Base-by-base conservation (phyloP, 2,888 invertebrate genomes). In the Acleris sparsana region DNA sequence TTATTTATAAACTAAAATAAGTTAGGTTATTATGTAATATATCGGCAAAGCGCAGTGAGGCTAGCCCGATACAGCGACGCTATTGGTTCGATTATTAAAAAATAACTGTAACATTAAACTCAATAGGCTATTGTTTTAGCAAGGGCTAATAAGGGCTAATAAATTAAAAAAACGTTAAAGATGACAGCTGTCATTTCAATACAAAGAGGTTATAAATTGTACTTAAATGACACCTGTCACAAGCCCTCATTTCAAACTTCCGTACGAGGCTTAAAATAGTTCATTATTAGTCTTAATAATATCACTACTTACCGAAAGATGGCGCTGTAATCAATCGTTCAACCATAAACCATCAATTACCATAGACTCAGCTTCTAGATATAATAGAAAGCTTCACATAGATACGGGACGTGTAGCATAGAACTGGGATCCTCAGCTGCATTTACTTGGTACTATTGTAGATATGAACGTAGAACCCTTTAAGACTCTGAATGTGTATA, bases 1-100 rank as follows among this genome's bases (percentile, higher is more conserved):
- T 92, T 86, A 92, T 92, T 91, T 92, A 91, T 92, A 89, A 87
- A 80, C 81, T 86, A 85, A 82, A 80, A 78, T 89, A 88, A 89
- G 88, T 22, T 66, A 66, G 66, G 48, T 57, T 66, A 66, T 67
- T 58, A 62, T 67, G 63, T 67, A 67, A 62, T 53, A 58, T 61
- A 62, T 48, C 56, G 58, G 63, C 67, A 66, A 63, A 53, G 55
- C 6, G 52, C 60, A 48, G 51, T 39, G 43, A 63, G 58, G 57
- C 61, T 67, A 56, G 61, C 22, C 60, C 25, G 39, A 43, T 48
- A n/a, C 48, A 33, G 52, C 48, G 55, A 39, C 59, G 53, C 33
- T 46, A 53, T 53, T 58, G 43, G 29, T 53, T 29, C 43, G 43
- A 43, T 16, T 22, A 49, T 11, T 20, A 33, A 13, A 44, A n/a